Base-by-base conservation (phyloP, 2,113 vertebrate genomes). In the Brienomyrus brachyistius region DNA sequence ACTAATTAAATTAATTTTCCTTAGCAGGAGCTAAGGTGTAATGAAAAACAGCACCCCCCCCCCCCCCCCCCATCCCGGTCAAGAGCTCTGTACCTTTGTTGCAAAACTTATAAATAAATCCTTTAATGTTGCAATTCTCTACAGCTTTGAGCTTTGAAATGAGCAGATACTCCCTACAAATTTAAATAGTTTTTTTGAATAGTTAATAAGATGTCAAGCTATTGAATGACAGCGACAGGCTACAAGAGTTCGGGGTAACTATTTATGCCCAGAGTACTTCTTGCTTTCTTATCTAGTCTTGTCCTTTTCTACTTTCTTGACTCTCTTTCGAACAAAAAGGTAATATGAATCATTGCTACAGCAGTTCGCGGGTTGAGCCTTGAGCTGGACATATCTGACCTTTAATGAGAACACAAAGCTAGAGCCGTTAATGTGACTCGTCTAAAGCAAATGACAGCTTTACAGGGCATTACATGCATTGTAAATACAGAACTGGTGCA, bases 1-100 rank as follows among this genome's bases (percentile, higher is more conserved):
- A 56, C n/a, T 54, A 56, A 87, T 87, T 87, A 35, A 87, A 27
- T 87, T 56, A 54, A 87, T 35, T 87, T 51, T 51, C 40, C 40
- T 40, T 40, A 40, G 51, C 31, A 87, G 48, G 13, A 87, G 11
- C 51, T 56, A 35, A 56, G 50, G 31, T 54, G 15, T 27, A 87
- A 87, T 87, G 27, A 35, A 87, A 87, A 35, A 35, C 27, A 87
- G n/a, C 50, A 1, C 8, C 31, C 31, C 17, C 70, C 27, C 35
- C n/a, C 2, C 8, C 31, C 31, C 17, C 70, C 27, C 35, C n/a
- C 2, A 19, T 19, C 35, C 50, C 5, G 27, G 85, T 54, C 80
- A 48, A 48, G 45, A 48, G 82, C 47, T 82, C 13, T 56, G 51
- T 10, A 87, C 85, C 31, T 87, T 51, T 54, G 11, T 54, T 27